Conservation (phyloP, 2,113 vertebrate genomes). For the Malurus melanocephalus region DNA sequence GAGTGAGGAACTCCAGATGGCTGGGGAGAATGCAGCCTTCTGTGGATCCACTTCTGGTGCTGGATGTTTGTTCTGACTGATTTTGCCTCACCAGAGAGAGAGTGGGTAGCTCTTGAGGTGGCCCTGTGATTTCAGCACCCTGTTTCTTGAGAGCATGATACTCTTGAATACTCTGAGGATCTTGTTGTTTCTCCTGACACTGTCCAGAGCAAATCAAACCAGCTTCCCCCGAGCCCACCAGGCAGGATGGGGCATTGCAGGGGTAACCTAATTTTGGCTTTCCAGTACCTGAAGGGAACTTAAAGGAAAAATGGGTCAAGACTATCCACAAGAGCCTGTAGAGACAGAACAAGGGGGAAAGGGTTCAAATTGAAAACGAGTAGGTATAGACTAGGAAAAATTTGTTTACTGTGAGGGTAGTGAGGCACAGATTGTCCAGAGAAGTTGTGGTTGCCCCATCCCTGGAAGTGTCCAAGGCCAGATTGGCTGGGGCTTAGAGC, state of each 20-base stretch:
- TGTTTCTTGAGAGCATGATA: neutral
- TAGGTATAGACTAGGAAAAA: neutral
- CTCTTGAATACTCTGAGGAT: neutral
- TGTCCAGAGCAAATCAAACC: neutral
- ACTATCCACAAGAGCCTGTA: neutral
- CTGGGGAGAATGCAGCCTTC: no score
- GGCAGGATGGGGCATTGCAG: neutral
- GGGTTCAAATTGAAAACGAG: neutral
- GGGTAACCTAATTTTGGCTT: neutral
- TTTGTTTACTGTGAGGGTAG: neutral
- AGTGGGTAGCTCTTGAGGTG: neutral
- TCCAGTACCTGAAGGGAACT: neutral
- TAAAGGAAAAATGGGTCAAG: neutral
- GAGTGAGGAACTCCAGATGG: neutral
- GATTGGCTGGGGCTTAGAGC: fast-evolving
- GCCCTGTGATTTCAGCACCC: neutral
- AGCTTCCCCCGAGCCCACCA: neutral
- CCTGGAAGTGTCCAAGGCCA: neutral
- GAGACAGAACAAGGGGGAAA: neutral
- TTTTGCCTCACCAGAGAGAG: neutral
- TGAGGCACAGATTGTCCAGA: neutral
- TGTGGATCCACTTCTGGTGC: neutral
- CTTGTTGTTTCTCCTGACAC: neutral
- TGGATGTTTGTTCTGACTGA: neutral
- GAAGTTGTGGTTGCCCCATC: neutral